Evolutionary conservation across 2,888 invertebrate species (phyloP).

Genomic region (Brachyopa scutellaris): DNA sequence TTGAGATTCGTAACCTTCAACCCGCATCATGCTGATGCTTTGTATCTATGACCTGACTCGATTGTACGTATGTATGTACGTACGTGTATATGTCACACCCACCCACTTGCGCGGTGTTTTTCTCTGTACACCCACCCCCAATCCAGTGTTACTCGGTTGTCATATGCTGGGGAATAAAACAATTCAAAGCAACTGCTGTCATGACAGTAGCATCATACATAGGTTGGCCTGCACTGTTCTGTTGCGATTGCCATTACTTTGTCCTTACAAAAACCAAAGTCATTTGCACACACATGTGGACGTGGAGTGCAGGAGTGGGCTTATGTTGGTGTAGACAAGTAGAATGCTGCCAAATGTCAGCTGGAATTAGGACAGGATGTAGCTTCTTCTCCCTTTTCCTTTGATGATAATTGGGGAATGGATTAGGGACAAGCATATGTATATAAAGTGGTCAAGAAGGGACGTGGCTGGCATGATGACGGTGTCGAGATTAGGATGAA

Average conservation of each 20-base stretch:
- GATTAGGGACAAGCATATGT: no score
- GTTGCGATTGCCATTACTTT: constrained; percentile 10
- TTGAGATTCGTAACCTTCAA: constrained; percentile 35
- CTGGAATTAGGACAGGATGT: background rate
- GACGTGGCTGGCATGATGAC: constrained; percentile 7
- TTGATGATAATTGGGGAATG: constrained; percentile 30
- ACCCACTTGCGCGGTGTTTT: constrained; percentile 10
- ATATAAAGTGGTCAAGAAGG: no score
- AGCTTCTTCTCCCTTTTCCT: background rate
- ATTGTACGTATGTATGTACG: no score
- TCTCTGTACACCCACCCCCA: background rate
- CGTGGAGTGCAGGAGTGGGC: no score
- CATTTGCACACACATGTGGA: constrained; percentile 32
- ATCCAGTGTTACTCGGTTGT: constrained; percentile 21
- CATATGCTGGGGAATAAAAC: constrained; percentile 27
- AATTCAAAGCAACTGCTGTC: constrained; percentile 51
- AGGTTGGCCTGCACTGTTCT: constrained; percentile 22
- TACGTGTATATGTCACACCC: constrained; percentile 27
- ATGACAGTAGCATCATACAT: constrained; percentile 9
- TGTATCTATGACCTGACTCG: constrained; percentile 43
- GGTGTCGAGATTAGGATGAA: background rate
- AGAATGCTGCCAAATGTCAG: constrained; percentile 36
- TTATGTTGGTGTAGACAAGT: constrained; percentile 9
- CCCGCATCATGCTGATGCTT: constrained; percentile 10
- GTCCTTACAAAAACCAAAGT: background rate